A percentile compares a stretch with the other conserved stretches of the same genome.
Evolutionary conservation across 2,113 vertebrate genomes (phyloP).

Genomic region (Pangasianodon hypophthalmus): DNA sequence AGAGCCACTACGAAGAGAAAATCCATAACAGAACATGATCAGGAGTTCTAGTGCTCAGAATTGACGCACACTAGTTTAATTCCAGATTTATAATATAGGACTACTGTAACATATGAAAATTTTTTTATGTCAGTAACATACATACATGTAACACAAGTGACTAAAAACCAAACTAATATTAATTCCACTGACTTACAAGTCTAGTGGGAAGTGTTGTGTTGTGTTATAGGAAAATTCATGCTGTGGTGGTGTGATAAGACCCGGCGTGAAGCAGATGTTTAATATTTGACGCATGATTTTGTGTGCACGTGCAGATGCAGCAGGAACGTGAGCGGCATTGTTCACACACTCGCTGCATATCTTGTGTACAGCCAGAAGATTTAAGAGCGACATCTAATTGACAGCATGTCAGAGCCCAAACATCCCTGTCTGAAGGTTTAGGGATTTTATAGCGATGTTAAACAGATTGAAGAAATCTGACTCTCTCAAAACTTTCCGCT

Average conservation of each 20-base stretch:
- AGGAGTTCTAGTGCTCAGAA: too few species aligned
- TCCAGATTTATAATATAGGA: background rate
- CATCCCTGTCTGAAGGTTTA: background rate
- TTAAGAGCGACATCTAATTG: background rate
- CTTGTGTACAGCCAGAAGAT: background rate
- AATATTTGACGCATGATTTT: background rate
- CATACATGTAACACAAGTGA: background rate
- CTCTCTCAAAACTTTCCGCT: background rate
- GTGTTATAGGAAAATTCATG: background rate
- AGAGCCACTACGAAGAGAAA: background rate
- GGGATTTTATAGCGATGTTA: background rate
- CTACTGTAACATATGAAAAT: background rate
- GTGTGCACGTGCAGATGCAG: background rate
- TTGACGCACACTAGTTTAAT: too few species aligned
- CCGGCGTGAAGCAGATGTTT: background rate
- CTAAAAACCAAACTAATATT: background rate
- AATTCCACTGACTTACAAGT: background rate
- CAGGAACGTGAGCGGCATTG: background rate
- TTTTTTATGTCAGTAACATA: background rate
- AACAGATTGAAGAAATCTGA: background rate
- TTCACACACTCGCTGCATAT: background rate
- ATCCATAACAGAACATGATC: background rate
- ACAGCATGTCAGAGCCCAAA: background rate
- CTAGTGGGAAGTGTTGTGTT: background rate
- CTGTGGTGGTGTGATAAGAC: too few species aligned